Percentiles rank a stretch among this genome's conserved stretches.
Evolutionary conservation across 2,113 vertebrate species (phyloP).

Genomic region (Rhabdornis inornatus): DNA sequence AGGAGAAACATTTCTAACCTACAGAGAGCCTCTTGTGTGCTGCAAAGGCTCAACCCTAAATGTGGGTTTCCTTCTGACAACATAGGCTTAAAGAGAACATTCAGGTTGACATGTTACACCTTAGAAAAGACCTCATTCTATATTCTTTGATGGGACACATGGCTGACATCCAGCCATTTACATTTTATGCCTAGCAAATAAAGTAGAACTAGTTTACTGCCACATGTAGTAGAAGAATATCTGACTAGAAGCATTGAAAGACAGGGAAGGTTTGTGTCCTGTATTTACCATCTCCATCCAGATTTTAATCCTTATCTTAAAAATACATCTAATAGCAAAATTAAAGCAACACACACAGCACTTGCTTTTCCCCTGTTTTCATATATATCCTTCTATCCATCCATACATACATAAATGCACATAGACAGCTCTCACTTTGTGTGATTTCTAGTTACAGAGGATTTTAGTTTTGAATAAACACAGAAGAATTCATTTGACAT

Average conservation of each 20-base stretch:
- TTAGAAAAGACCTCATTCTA: conserved; percentile 40
- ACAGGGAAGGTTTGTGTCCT: not conserved
- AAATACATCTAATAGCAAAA: not conserved
- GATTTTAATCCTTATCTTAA: not conserved
- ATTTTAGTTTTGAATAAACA: not conserved
- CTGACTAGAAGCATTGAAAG: not conserved
- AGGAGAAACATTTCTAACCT: conserved; percentile 12
- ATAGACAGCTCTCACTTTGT: not conserved
- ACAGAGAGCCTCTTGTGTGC: conserved; percentile 58
- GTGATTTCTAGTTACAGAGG: not conserved
- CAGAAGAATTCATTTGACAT: not conserved
- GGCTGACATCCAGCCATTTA: conserved; percentile 50
- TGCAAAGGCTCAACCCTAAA: conserved; percentile 3
- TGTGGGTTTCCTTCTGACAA: conserved; percentile 64
- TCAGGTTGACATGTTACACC: conserved; percentile 27
- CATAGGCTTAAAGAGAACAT: conserved; percentile 55
- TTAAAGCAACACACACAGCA: not conserved
- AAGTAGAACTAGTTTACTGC: not conserved
- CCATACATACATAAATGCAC: not conserved
- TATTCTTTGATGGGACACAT: conserved; percentile 21
- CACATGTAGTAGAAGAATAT: not conserved
- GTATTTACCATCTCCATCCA: not conserved
- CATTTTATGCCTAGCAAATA: conserved; percentile 5
- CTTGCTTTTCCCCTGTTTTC: not conserved
- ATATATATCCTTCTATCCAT: not conserved